Percentiles rank a stretch among this genome's conserved stretches.
Conservation (phyloP, 2,113 vertebrate species). For the Anas platyrhynchos region DNA sequence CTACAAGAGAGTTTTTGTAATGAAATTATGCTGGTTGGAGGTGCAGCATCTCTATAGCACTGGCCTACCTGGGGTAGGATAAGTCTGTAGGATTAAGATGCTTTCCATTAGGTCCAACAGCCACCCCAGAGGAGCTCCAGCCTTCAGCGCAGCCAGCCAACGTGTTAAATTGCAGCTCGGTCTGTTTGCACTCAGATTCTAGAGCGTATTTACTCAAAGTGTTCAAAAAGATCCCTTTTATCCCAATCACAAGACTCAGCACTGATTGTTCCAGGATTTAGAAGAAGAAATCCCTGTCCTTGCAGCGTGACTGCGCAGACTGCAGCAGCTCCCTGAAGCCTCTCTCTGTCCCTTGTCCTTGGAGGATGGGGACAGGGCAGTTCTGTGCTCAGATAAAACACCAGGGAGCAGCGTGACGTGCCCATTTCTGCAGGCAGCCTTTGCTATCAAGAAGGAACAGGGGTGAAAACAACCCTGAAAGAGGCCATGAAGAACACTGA, state of each 20-base stretch:
- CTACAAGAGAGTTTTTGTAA: not conserved
- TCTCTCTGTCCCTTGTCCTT: conserved; percentile 24
- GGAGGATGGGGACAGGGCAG: conserved; percentile 19
- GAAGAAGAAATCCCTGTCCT: conserved; percentile 20
- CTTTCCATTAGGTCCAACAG: not conserved
- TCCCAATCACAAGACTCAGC: conserved; percentile 52
- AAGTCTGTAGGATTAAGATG: not conserved
- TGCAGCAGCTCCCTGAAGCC: conserved; percentile 18
- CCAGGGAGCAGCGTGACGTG: not conserved
- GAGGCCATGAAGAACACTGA: not conserved
- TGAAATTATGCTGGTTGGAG: not conserved
- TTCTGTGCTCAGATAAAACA: not conserved
- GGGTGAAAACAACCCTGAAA: not conserved
- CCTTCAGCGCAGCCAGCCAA: not conserved
- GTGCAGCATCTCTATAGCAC: fast-evolving
- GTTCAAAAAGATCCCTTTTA: conserved; percentile 36
- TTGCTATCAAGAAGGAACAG: not conserved
- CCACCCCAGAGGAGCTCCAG: not conserved
- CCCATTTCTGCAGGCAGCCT: not conserved
- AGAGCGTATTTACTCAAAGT: not conserved
- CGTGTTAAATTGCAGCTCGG: not conserved
- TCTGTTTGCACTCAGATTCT: not conserved
- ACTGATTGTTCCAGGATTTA: conserved; percentile 30
- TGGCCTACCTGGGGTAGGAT: not conserved
- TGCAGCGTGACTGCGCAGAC: conserved; percentile 51